Evolutionary conservation across 92 coral and sea anemone genomes (phyloP).

Genomic region (Epizoanthus ramosus): DNA sequence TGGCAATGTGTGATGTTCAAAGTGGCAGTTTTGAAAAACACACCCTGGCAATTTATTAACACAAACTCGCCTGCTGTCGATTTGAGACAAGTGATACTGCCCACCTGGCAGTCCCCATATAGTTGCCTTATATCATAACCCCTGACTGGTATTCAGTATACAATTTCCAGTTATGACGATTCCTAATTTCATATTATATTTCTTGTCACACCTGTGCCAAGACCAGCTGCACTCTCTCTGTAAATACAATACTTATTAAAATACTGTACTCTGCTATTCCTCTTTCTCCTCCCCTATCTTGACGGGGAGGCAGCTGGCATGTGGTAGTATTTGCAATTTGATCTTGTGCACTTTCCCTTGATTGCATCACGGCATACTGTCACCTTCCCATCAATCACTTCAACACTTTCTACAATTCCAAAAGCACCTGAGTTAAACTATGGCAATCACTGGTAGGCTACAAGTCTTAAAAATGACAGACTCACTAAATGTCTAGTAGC

Average conservation of each 20-base stretch:
- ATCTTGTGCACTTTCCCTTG: conserved; percentile 94
- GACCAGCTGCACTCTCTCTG: not conserved
- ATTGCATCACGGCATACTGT: conserved; percentile 95
- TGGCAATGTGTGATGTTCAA: no score
- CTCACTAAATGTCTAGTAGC: no score
- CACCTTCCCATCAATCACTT: conserved; percentile 92
- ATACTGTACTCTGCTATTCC: conserved; percentile 24
- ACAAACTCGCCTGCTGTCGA: no score
- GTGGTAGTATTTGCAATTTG: conserved; percentile 96
- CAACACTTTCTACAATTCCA: conserved; percentile 81
- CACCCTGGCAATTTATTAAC: no score
- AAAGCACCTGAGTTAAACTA: not conserved
- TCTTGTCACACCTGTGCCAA: not conserved
- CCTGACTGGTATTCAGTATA: not conserved
- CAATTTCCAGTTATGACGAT: conserved; percentile 8
- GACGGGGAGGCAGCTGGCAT: conserved; percentile 44
- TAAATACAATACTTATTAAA: conserved; percentile 9
- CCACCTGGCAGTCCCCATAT: no score
- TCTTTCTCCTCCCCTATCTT: conserved; percentile 7
- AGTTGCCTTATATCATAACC: not conserved
- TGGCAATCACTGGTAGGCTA: no score
- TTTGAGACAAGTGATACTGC: no score
- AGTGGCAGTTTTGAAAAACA: no score
- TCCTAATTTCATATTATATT: not conserved
- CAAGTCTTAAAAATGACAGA: no score